A percentile compares a stretch with the other conserved stretches of the same genome.
Conservation (phyloP, 2,888 invertebrate genomes). For the Idaea straminata region DNA sequence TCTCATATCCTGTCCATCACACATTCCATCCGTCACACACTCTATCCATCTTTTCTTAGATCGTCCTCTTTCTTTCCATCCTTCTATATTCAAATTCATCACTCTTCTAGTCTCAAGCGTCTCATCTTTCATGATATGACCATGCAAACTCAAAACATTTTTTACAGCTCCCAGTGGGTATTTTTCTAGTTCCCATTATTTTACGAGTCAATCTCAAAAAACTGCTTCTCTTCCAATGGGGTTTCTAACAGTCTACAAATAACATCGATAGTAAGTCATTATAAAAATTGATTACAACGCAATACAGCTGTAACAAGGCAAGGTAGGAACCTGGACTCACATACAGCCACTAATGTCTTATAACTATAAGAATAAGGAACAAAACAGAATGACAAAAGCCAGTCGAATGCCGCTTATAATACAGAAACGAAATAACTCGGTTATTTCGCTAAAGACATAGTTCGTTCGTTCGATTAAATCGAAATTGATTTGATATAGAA, state of each 20-base stretch:
- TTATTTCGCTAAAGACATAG: conserved; percentile 51
- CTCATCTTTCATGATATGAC: no score
- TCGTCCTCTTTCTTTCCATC: no score
- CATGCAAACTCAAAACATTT: no score
- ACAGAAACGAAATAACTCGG: conserved; percentile 44
- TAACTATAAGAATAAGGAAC: conserved; percentile 21
- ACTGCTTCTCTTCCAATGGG: no score
- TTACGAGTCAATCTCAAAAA: no score
- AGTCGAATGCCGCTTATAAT: conserved; percentile 29
- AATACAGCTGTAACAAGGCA: conserved; percentile 22
- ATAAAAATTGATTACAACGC: conserved; percentile 19
- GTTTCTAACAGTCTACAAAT: conserved; percentile 5
- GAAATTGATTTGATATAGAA: neutral
- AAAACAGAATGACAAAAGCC: conserved; percentile 22
- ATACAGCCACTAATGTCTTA: conserved; percentile 15
- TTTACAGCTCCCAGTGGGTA: no score
- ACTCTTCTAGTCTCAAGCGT: no score
- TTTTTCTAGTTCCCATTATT: no score
- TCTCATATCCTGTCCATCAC: no score
- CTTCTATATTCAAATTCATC: no score
- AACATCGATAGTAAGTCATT: conserved; percentile 18
- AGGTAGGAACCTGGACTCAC: conserved; percentile 5
- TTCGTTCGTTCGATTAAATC: neutral
- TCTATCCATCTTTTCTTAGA: no score
- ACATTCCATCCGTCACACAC: no score